Base-by-base conservation (phyloP, 2,113 vertebrate genomes). In the Condylura cristata region DNA sequence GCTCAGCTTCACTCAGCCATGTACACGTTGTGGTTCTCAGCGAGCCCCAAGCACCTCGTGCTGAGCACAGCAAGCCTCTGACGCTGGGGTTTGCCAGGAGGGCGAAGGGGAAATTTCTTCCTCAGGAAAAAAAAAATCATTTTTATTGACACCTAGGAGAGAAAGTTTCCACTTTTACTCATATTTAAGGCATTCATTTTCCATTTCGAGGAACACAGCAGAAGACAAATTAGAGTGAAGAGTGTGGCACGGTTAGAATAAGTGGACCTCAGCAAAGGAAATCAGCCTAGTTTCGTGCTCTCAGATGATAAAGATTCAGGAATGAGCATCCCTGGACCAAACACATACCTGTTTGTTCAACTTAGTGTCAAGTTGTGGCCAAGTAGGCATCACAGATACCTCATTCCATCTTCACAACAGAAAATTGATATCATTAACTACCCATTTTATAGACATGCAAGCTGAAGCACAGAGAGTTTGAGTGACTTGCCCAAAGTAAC, bases 81-180 rank as follows among this genome's bases (percentile, higher is more conserved):
- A 63, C 0, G 26, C 41, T 34, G 13, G 58, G 37, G 26, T 78
- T 91, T 74, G 46, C 93, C 76, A 61, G 80, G 48, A 89, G 41
- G 81, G 22, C 72, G 39, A 22, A 37, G 68, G 70, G 37, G 18
- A 68, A 58, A 37, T 93, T 91, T 71, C 51, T 88, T 79, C 37
- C 41, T 79, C 11, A 56, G 60, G 41, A 17, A 46, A 44, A 68
- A 63, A 68, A 82, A 76, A 76, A 74, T 92, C 18, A 66, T 95
- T 96, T 97, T 79, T 91, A 90, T 89, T 88, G 95, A 91, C 66
- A 91, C 41, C 66, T 75, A 84, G 81, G 88, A 93, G 76, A 86
- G 71, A 94, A 87, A 70, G 30, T 72, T 75, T 56, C 18, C 16
- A 39, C 63, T 95, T 94, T 92, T 92, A 93, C 87, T 87, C 37